Evolutionary conservation across 92 coral and sea anemone genomes (phyloP).

Genomic region (Paramuricea clavata): DNA sequence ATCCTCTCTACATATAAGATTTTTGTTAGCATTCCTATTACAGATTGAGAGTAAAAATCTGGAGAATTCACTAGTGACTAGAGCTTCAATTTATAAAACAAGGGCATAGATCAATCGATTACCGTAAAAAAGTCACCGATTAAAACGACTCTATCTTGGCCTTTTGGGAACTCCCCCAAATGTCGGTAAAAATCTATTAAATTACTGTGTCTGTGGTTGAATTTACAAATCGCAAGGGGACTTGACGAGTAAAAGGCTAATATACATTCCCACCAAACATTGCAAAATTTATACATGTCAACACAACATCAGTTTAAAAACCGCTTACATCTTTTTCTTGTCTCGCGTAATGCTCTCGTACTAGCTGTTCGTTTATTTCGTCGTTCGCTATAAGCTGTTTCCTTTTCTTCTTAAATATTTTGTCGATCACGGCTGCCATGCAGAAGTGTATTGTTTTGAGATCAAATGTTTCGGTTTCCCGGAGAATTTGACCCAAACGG

Average conservation of each 20-base stretch:
- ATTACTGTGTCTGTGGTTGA: background rate
- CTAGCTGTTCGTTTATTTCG: conserved; percentile 33
- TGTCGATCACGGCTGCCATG: background rate
- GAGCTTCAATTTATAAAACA: no score
- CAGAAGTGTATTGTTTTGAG: background rate
- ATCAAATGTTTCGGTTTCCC: background rate
- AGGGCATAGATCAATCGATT: background rate
- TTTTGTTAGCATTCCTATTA: background rate
- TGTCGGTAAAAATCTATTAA: background rate
- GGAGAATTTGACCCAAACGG: background rate
- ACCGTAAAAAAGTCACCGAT: background rate
- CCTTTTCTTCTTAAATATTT: conserved; percentile 18
- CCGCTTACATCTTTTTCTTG: conserved; percentile 41
- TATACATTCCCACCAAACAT: background rate
- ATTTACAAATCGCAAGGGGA: background rate
- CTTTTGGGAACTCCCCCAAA: background rate
- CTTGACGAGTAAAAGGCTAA: background rate
- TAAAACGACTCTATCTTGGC: background rate
- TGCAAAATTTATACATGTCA: background rate
- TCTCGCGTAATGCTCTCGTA: conserved; percentile 24
- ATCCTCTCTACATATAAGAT: no score
- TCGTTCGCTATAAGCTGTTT: conserved; percentile 4
- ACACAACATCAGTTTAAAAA: background rate
- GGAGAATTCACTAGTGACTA: no score
- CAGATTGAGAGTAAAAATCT: no score